Conservation (phyloP, 1,140 invertebrate genomes). For the Oedothorax gibbosus region DNA sequence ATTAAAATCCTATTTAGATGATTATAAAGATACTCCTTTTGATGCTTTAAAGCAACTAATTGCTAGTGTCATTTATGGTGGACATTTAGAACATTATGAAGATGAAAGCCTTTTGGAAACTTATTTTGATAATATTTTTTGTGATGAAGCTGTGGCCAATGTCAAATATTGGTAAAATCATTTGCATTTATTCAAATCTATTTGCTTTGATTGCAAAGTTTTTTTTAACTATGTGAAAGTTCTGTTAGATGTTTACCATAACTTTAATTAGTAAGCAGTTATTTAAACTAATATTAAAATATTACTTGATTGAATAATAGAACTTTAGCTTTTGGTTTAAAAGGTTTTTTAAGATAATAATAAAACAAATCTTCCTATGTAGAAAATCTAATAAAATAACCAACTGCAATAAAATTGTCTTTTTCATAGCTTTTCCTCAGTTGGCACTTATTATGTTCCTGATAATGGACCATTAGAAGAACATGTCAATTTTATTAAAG, state of each 20-base stretch:
- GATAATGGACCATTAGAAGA: conserved; percentile 82
- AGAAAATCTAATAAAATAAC: too few relatives aligned
- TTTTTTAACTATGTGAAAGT: too few relatives aligned
- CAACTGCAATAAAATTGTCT: neutral
- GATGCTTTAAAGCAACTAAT: conserved; percentile 71
- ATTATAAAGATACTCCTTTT: conserved; percentile 80
- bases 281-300: too few relatives aligned
- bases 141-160: conserved; percentile 75
- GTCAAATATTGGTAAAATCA: conserved; percentile 72
- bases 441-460: conserved; percentile 83
- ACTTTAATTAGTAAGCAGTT: too few relatives aligned
- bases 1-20: conserved; percentile 82
- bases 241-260: too few relatives aligned
- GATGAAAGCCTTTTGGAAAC: conserved; percentile 74
- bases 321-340: too few relatives aligned
- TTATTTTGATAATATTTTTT: conserved; percentile 85
- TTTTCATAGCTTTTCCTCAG: conserved; percentile 71
- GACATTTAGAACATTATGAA: conserved; percentile 70
- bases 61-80: conserved; percentile 71
- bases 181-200: neutral
- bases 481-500: conserved; percentile 81
- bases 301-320: too few relatives aligned
- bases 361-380: too few relatives aligned
- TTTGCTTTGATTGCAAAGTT: too few relatives aligned
- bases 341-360: too few relatives aligned